Base-by-base conservation (phyloP, 2,888 invertebrate genomes). In the Maniola hyperantus region DNA sequence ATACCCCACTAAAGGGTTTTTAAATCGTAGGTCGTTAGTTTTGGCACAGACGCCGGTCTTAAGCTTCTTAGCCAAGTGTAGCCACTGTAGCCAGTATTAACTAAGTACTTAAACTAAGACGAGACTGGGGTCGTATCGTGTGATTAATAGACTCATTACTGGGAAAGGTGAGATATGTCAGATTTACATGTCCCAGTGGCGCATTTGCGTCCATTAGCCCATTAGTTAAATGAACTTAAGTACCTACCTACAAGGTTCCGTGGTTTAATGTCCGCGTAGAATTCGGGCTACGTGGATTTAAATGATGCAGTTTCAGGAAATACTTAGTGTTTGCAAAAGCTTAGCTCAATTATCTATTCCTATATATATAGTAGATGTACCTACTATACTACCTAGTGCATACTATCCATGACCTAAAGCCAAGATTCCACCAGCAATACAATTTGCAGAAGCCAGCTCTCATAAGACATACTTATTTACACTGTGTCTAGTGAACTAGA, bases 91-190 rank as follows among this genome's bases (percentile, higher is more conserved):
- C 18, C 13, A 26, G 83, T 81, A 81, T 61, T 84, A 81, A 82
- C 75, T 78, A n/a, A n/a, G n/a, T n/a, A 70, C 26, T 71, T 69
- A 70, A 71, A 74, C 73, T 70, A 71, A 73, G 71, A 70, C 72
- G 76, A 74, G 72, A 72, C 69, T 68, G 73, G 74, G 77, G 74
- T 74, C 73, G 73, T 73, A 65, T 74, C 69, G 61, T 69, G 73
- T 91, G 88, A 91, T 91, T 90, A 90, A 91, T 91, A 83, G 84
- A 69, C 77, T 83, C 79, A 86, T 86, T 85, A 85, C 77, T 74
- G 74, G 73, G 74, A 80, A 80, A 85, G 84, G 83, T 87, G 79
- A 82, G 69, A 73, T 78, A 75, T 76, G 79, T 82, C 83, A 87
- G 88, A 86, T 88, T 88, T 85, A 77, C 81, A 74, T 82, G 80